Evolutionary conservation across 2,797 vertebrate species (phyloP).

Genomic region (Myiothlypis chrysogaster): DNA sequence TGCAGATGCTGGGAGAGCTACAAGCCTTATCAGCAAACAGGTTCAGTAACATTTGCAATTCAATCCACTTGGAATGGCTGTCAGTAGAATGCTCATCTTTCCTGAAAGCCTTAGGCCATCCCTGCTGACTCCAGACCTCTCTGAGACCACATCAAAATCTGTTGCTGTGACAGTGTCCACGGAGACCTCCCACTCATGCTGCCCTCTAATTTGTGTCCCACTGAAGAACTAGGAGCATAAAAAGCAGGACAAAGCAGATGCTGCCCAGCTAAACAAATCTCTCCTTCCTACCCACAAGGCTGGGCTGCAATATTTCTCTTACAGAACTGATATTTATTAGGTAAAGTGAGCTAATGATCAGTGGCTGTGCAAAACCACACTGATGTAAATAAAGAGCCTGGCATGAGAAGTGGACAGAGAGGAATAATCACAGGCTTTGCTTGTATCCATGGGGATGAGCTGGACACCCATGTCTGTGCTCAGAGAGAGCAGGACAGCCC

Average conservation of each 20-base stretch:
- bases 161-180: background rate
- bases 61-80: background rate
- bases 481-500: background rate
- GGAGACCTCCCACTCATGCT: background rate
- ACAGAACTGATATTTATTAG: background rate
- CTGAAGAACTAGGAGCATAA: background rate
- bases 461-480: background rate
- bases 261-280: background rate
- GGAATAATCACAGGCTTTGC: background rate
- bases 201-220: background rate
- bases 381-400: background rate
- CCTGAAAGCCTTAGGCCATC: background rate
- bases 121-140: background rate
- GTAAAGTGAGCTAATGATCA: background rate
- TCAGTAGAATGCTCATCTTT: background rate
- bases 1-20: background rate
- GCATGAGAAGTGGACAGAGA: background rate
- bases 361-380: background rate
- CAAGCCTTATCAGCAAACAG: background rate
- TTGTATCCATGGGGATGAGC: fast-evolving
- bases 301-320: background rate
- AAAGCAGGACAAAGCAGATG: background rate
- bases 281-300: background rate
- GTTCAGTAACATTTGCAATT: constrained; percentile 15
- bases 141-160: background rate